Base-by-base conservation (phyloP, 2,888 invertebrate genomes). In the Acrobeloides nanus region DNA sequence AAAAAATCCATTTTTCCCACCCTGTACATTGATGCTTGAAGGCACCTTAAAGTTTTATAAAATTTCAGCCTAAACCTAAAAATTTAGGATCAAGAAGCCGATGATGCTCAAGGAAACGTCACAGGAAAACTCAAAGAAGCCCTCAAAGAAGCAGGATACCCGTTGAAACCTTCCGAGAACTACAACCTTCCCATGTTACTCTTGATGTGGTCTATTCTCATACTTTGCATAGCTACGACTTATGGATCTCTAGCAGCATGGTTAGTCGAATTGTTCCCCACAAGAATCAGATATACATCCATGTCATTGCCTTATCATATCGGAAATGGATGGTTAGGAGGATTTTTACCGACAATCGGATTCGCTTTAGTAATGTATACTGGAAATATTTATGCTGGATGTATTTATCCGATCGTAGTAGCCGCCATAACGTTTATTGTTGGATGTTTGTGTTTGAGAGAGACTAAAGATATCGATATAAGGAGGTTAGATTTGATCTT, bases 271-370 rank as follows among this genome's bases (percentile, higher is more conserved):
- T 18, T 47, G 40, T 47, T 47, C 25, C 48, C 48, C 41, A 33
- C 52, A 23, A 20, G 32, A 7, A 51, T 52, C 17, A 50, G 48
- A 33, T 29, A 29, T 24, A 38, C 29, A 8, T 21, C 51, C 6
- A 41, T 47, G 31, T 31, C 46, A 8, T n/a, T 47, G 37, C 24
- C 48, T 5, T 52, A 38, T 17, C 37, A 51, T 15, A 18, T 47
- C 21, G 51, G 51, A 21, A 40, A 15, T 24, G 48, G 35, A 15
- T 52, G 35, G 21, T 52, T 52, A 12, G 51, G 48, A 24, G 48
- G 48, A 15, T 41, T 41, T 38, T 38, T 41, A 38, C 41, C 41
- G 18, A 8, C 38, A 17, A 41, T 17, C 41, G 21, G 6, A 31
- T 38, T 38, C 37, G 33, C 33, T 6, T 38, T 41, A 17, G 41